These are phyloP conservation scores for Aquatica leii DNA, from an alignment of 2,888 invertebrate genomes.

Conservation along the genomic window DNA sequence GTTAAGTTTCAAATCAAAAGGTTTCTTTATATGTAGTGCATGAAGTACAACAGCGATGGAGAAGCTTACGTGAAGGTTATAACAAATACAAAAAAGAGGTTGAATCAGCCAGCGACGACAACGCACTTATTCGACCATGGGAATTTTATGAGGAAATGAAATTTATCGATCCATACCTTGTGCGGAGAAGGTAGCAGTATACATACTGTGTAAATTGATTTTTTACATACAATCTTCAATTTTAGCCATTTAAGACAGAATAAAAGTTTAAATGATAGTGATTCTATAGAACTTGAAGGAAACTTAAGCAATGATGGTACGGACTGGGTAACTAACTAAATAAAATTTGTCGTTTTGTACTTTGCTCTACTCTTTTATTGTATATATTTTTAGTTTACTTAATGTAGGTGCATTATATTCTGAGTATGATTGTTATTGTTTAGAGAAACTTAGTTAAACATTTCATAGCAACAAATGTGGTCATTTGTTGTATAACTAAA, in stretches of 20 bases:
- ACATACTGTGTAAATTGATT: background rate
- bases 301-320: background rate
- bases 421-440: too few relatives aligned
- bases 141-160: slow-evolving; percentile 46
- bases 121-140: slow-evolving; percentile 29
- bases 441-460: too few relatives aligned
- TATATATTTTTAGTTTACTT: too few relatives aligned
- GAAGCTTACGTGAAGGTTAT: slow-evolving; percentile 42
- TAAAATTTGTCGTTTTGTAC: background rate
- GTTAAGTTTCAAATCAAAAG: background rate
- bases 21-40: slow-evolving; percentile 26
- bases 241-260: background rate
- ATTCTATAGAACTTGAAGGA: background rate
- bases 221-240: background rate
- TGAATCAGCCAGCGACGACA: slow-evolving; percentile 18
- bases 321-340: background rate
- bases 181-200: slow-evolving; percentile 23
- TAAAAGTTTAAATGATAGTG: background rate
- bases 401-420: too few relatives aligned
- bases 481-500: too few relatives aligned
- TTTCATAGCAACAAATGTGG: too few relatives aligned
- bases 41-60: slow-evolving; percentile 43
- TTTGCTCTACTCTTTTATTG: too few relatives aligned
- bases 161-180: slow-evolving; percentile 42
- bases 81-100: slow-evolving; percentile 34